Evolutionary conservation across 1,140 invertebrate species (phyloP), one percentile per base, ranked within the genome.

Genomic region (Platyscapa corneri): DNA sequence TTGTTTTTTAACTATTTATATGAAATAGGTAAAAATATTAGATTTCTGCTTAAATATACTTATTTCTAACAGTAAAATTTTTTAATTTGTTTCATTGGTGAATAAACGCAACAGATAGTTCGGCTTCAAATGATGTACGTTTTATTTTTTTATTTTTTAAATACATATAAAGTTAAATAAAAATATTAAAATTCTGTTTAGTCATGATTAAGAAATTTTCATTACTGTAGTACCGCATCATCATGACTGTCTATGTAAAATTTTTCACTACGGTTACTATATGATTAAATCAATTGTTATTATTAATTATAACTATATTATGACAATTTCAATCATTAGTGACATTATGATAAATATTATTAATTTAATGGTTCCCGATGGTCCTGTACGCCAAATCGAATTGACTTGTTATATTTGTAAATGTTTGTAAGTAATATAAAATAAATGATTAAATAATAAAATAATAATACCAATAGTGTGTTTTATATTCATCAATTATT

Each of bases 321-420:
- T 78, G 32, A 56, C 76, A 37, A 78, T 49, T 20, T 49, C 76
- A 34, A 78, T 30, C 23, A 18, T 60, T 78, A 78, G 27, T 42
- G 60, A 37, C 18, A 78, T 49, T 14, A 78, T 78, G 60, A 78
- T 81, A 81, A 67, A 49, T 85, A 87, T 86, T 76, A 87, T 83
- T 86, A 86, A 81, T 89, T 86, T 88, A 89, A 89, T 90, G 88
- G 89, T 90, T 90, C 88, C 87, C 85, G 87, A 90, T 88, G 89
- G 89, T 91, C 87, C 88, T 91, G 88, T 91, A 91, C 87, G 90
- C 90, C 89, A 91, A 91, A 91, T 90, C 90, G 90, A 91, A 91
- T 91, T 91, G 90, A 91, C 89, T 91, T 91, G 90, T 91, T 91
- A 91, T 90, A 91, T 91, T 91, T 91, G 90, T 91, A 91, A 91